Percentiles rank a stretch among this genome's conserved stretches.
Conservation (phyloP, 2,888 invertebrate species). For the Axea sp. region DNA sequence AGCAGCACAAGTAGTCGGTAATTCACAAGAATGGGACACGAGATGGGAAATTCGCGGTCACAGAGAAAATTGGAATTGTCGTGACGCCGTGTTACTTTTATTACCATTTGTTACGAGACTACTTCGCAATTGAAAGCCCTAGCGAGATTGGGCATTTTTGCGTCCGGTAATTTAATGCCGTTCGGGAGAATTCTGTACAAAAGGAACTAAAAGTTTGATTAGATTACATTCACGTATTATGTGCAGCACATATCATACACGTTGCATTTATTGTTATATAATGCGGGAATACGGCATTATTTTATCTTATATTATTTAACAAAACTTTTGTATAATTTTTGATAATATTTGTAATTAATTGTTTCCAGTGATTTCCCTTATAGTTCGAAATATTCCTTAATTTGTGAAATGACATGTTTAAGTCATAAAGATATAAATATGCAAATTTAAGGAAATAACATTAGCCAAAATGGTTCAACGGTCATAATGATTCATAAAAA, state of each 20-base stretch:
- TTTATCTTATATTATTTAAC: no score
- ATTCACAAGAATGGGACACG: slow-evolving; percentile 67
- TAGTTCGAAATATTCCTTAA: no score
- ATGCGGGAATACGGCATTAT: no score
- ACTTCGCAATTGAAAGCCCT: slow-evolving; percentile 57
- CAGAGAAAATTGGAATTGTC: slow-evolving; percentile 69
- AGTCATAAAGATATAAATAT: no score
- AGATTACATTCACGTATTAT: slow-evolving; percentile 29
- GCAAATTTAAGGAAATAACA: no score
- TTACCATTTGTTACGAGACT: slow-evolving; percentile 61
- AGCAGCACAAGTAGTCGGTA: slow-evolving; percentile 65
- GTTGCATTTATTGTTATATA: slow-evolving; percentile 14
- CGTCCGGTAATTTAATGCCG: slow-evolving; percentile 46
- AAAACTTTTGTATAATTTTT: no score
- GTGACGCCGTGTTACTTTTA: slow-evolving; percentile 66
- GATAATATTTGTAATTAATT: no score
- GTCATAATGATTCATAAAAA: no score
- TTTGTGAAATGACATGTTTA: no score
- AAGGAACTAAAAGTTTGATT: slow-evolving; percentile 30
- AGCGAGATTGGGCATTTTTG: slow-evolving; percentile 59
- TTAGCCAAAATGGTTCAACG: no score
- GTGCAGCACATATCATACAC: slow-evolving; percentile 6
- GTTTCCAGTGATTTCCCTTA: no score
- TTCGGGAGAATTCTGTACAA: slow-evolving; percentile 17
- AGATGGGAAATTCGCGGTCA: slow-evolving; percentile 63